A percentile compares a stretch with the other conserved stretches of the same genome.
phyloP scores from a whole-genome alignment of 2,797 vertebrate genomes.

The Cirrhinus mrigala region DNA sequence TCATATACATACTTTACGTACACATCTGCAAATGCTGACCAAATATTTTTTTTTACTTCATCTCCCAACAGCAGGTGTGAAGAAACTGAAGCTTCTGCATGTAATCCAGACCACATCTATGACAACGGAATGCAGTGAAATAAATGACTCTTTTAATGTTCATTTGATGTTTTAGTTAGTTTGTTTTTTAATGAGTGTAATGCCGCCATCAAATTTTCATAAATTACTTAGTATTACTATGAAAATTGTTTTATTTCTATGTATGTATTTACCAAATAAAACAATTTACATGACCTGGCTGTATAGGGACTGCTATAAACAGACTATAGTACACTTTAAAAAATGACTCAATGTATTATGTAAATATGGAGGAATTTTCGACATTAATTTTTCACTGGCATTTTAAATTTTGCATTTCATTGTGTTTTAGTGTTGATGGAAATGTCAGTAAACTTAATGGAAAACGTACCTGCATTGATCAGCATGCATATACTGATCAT shows the following conservation, averaged over 20 bases:
- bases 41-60: neutral
- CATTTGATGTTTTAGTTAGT: neutral
- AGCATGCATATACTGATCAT: too few species aligned
- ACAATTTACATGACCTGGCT: neutral
- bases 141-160: neutral
- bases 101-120: neutral
- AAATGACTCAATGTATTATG: too few species aligned
- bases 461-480: too few species aligned
- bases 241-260: neutral
- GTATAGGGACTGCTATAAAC: too few species aligned
- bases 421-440: too few species aligned
- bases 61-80: slow-evolving; percentile 12
- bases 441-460: too few species aligned
- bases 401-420: too few species aligned
- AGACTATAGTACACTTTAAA: neutral
- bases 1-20: neutral
- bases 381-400: too few species aligned
- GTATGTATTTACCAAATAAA: neutral
- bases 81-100: neutral
- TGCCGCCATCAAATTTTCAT: neutral
- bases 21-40: neutral
- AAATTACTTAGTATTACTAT: neutral
- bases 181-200: neutral
- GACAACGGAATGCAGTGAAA: neutral
- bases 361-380: too few species aligned